Evolutionary conservation across 1,140 invertebrate species (phyloP).

Genomic region (Campoletis sonorensis): DNA sequence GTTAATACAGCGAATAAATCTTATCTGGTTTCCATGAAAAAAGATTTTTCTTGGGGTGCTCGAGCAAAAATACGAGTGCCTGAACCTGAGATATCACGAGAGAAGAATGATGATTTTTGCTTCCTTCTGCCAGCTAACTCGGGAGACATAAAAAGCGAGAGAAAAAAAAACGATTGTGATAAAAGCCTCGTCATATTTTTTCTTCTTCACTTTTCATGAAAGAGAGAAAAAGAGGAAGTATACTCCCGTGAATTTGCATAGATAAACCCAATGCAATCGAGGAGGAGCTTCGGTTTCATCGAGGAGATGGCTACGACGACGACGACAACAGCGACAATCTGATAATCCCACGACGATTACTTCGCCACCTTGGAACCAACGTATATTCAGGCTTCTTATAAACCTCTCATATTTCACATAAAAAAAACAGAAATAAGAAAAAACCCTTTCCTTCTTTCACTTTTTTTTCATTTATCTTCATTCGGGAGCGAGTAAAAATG

Average conservation of each 20-base stretch:
- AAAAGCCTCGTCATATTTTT: conserved; percentile 17
- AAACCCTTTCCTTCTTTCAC: neutral
- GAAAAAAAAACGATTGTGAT: neutral
- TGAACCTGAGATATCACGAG: conserved; percentile 12
- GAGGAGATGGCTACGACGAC: conserved; percentile 9
- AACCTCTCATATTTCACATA: conserved; percentile 31
- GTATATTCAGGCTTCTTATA: conserved; percentile 27
- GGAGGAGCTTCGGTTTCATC: conserved; percentile 39
- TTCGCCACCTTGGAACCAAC: conserved; percentile 12
- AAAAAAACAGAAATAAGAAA: conserved; percentile 19
- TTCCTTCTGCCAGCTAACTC: conserved; percentile 8
- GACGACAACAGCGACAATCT: conserved; percentile 35
- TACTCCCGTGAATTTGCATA: conserved; percentile 40
- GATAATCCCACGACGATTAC: conserved; percentile 40
- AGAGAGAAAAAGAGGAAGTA: neutral
- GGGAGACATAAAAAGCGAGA: neutral
- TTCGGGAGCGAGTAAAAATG: neutral
- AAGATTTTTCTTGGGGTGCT: conserved; percentile 9
- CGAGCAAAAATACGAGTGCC: neutral
- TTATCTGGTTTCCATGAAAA: neutral
- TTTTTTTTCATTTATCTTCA: neutral
- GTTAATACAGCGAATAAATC: neutral
- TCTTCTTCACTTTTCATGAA: neutral
- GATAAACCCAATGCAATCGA: conserved; percentile 43
- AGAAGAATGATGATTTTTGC: conserved; percentile 18